A percentile compares a stretch with the other conserved stretches of the same genome.
phyloP scores from a whole-genome alignment of 2,888 invertebrate species.

The Xanthorhoe spadicearia region DNA sequence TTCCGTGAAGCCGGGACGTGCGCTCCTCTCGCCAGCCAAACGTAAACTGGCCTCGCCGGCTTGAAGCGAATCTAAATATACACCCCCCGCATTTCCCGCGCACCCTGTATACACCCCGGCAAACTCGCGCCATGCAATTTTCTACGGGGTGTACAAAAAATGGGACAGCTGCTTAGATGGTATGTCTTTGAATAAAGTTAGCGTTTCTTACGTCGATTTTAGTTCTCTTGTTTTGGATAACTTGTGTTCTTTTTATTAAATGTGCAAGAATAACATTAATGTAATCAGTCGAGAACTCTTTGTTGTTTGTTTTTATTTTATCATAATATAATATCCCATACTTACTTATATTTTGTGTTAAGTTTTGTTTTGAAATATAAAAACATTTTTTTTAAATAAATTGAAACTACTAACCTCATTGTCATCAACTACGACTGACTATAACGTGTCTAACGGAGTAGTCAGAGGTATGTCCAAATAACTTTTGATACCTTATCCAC shows the following conservation, averaged over 20 bases:
- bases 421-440: no score
- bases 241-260: neutral
- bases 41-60: slow-evolving; percentile 72
- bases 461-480: no score
- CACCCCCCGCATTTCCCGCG: slow-evolving; percentile 78
- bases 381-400: no score
- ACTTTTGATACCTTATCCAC: no score
- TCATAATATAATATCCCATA: no score
- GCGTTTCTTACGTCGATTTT: neutral
- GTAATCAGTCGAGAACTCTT: neutral
- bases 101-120: slow-evolving; percentile 43
- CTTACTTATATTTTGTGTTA: no score
- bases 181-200: slow-evolving; percentile 10
- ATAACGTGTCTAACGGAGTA: no score
- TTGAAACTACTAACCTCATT: no score
- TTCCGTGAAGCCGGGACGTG: slow-evolving; percentile 62
- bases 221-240: slow-evolving; percentile 6
- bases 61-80: slow-evolving; percentile 79
- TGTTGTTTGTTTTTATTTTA: neutral
- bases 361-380: no score
- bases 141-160: slow-evolving; percentile 36
- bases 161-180: slow-evolving; percentile 30
- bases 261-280: neutral
- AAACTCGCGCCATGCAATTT: slow-evolving; percentile 49
- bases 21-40: slow-evolving; percentile 64